Evolutionary conservation across 2,113 vertebrate species (phyloP), one percentile per base, ranked within the genome.

Genomic region (Entosphenus tridentatus): DNA sequence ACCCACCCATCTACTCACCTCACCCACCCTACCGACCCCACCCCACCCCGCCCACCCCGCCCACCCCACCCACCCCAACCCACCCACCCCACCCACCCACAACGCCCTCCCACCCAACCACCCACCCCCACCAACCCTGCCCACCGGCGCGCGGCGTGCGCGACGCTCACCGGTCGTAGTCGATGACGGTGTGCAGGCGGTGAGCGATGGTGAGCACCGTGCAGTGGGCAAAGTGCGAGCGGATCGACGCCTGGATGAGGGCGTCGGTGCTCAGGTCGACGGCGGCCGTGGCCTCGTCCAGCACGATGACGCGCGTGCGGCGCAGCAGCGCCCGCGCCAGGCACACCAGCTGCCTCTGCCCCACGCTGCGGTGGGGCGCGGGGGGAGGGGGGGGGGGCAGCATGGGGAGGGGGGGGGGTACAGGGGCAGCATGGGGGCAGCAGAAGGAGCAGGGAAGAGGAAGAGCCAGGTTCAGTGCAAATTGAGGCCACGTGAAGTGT

Each of bases 211-310:
- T 86, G 56, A 97, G 71, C n/a, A 95, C 83, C 0, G 92, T 95
- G 79, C 89, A 88, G 72, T 78, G 82, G 3, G 82, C 80, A 78
- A 95, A 87, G 76, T 88, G 85, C 18, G 75, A 78, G 73, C 80
- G 79, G 10, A 95, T 83, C 69, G 84, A 83, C 1, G 77, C 80
- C 76, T 89, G 91, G 70, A 96, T 85, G 72, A 88, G 85, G 1
- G 76, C 82, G 77, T 95, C 91, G 0, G 85, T 96, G 72, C 89
- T 88, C 16, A 82, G 74, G 74, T 96, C 92, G 74, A 97, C 82
- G 1, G 88, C 83, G 9, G 88, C 88, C 1, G 85, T 97, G 10
- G 91, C 91, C 75, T 97, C 92, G 2, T 97, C 92, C 73, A 97
- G 77, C 71, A 97, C 74, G 70, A 97, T 79, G 75, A 97, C 83